A percentile compares a stretch with the other conserved stretches of the same genome.
These are phyloP conservation scores for Mesodorylaimus sp. DNA, from an alignment of 2,888 invertebrate species.

Conservation along the genomic window DNA sequence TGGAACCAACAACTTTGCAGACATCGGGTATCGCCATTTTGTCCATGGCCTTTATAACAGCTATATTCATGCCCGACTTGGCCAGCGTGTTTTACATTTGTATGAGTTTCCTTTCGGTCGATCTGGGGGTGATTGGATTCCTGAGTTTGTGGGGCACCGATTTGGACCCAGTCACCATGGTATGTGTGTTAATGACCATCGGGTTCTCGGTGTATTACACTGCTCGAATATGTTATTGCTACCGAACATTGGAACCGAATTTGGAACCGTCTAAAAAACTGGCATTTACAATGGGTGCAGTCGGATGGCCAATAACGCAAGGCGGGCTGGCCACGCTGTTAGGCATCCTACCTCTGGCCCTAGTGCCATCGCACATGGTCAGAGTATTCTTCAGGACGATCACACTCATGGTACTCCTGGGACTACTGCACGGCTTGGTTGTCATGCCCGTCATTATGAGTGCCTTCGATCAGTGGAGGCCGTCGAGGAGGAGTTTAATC, in stretches of 20 bases:
- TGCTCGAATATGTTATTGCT: constrained; percentile 39
- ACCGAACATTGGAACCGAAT: constrained; percentile 15
- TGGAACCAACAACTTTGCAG: neutral
- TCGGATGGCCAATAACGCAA: constrained; percentile 73
- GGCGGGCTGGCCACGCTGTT: constrained; percentile 74
- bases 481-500: no score
- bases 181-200: constrained; percentile 87
- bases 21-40: constrained; percentile 23
- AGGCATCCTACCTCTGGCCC: constrained; percentile 60
- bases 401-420: constrained; percentile 72
- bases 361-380: constrained; percentile 83
- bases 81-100: constrained; percentile 83
- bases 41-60: constrained; percentile 81
- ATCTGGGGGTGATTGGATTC: constrained; percentile 77
- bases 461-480: no score
- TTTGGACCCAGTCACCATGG: constrained; percentile 46
- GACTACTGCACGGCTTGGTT: constrained; percentile 76
- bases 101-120: constrained; percentile 78
- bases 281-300: constrained; percentile 61
- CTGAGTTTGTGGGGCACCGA: constrained; percentile 89
- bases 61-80: constrained; percentile 76
- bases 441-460: constrained; percentile 49
- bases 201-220: constrained; percentile 90
- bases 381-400: constrained; percentile 91
- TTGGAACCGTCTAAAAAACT: constrained; percentile 38